These are phyloP conservation scores for Ceratotherium simum DNA, from an alignment of 2,113 vertebrate genomes.

Conservation along the genomic window DNA sequence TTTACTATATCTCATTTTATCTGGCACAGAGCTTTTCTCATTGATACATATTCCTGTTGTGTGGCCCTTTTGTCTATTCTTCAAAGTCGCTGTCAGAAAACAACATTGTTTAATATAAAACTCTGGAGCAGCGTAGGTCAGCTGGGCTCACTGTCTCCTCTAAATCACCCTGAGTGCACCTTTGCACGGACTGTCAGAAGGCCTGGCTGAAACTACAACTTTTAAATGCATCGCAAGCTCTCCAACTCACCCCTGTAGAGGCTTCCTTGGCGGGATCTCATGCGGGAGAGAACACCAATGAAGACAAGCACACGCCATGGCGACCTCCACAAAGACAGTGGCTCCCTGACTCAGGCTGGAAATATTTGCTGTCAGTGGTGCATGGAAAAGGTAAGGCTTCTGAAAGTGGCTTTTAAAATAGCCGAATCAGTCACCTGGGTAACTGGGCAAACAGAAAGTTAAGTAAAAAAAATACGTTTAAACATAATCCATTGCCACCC, in stretches of 20 bases:
- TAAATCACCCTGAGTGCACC: neutral
- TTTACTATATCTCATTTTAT: conserved; percentile 66
- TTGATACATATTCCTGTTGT: conserved; percentile 66
- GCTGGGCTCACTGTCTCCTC: conserved; percentile 51
- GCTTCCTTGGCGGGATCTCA: conserved; percentile 57
- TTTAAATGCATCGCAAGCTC: conserved; percentile 58
- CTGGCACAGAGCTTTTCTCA: conserved; percentile 68
- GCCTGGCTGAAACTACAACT: neutral
- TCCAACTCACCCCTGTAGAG: conserved; percentile 16
- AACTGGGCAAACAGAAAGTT: conserved; percentile 83
- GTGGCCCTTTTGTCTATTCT: conserved; percentile 58
- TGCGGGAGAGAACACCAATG: conserved; percentile 70
- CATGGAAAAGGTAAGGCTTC: conserved; percentile 84
- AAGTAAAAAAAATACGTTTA: conserved; percentile 77
- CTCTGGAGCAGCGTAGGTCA: neutral
- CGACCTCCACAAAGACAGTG: conserved; percentile 74
- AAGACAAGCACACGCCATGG: conserved; percentile 65
- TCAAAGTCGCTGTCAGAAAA: conserved; percentile 69
- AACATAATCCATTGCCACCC: conserved; percentile 76
- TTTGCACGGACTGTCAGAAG: neutral
- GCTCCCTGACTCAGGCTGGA: conserved; percentile 81
- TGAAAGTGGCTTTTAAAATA: conserved; percentile 81
- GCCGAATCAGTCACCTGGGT: conserved; percentile 82
- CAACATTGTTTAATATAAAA: conserved; percentile 26
- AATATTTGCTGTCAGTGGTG: conserved; percentile 80